Base-by-base conservation (phyloP, 1,140 invertebrate species). In the Mactra quadrangularis region DNA sequence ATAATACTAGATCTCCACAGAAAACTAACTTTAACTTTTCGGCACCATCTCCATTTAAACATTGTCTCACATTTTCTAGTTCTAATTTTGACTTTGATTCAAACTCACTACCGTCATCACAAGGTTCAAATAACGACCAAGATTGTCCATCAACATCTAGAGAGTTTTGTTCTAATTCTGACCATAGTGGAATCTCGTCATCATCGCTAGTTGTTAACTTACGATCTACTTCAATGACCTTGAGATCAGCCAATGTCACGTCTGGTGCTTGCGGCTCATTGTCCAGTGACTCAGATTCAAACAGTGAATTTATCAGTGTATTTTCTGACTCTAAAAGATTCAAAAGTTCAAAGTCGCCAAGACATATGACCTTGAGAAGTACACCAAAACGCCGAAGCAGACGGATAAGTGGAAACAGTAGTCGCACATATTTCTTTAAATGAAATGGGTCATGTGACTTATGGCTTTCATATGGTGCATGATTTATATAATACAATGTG, bases 311-410 rank as follows among this genome's bases (percentile, higher is more conserved):
- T 15, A 50, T 70, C 15, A 79, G 59, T 71, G 55, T 53, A 52
- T 15, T 70, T 62, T 50, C 53, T 62, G 74, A 75, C 64, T 52
- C 60, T 41, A 86, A 62, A 76, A 71, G 82, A 17, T 71, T 62
- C 15, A 59, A 53, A n/a, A 62, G 59, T 33, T 62, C 59, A 83
- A 60, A 71, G 72, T 81, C 85, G 60, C 82, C 86, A 35, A 84
- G 82, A 70, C 74, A 84, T 47, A 87, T 87, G 86, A 87, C 86
- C 25, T 79, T 87, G 27, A 50, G 86, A 33, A 75, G 64, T 52
- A 86, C 82, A 57, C 76, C 84, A 13, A 87, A 86, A 66, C 50
- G 86, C 29, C 81, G 81, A 29, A 85, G 82, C 33, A 41, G 84
- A 53, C 66, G 81, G 6, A n/a, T 64, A 3, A 82, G 78, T 62